Evolutionary conservation across 2,113 vertebrate genomes (phyloP).

Genomic region (Suricata suricatta): DNA sequence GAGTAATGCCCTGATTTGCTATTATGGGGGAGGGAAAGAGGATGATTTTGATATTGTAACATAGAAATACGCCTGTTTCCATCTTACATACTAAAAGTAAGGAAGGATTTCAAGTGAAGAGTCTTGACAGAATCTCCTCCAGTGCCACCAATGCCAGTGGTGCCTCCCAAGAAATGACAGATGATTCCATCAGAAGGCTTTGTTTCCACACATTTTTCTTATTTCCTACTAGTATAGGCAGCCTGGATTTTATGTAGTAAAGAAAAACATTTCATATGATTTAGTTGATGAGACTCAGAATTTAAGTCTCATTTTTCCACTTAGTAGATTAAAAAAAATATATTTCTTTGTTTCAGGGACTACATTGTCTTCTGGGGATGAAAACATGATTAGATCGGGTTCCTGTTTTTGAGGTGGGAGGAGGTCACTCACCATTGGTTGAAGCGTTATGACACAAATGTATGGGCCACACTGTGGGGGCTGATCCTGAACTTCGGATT

Average conservation of each 20-base stretch:
- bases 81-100: neutral
- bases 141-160: too few species aligned
- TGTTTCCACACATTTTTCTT: neutral
- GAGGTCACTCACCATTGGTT: neutral
- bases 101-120: neutral
- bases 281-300: neutral
- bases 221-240: fast-evolving
- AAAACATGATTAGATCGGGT: neutral
- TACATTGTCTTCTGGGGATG: neutral
- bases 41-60: neutral
- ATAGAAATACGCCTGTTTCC: neutral
- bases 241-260: neutral
- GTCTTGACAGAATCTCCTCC: too few species aligned
- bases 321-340: neutral
- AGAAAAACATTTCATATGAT: neutral
- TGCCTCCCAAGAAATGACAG: neutral
- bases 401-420: neutral
- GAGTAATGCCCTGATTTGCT: neutral
- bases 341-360: neutral
- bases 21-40: neutral
- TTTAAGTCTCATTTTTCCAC: neutral
- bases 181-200: too few species aligned
- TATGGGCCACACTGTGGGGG: fast-evolving
- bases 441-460: neutral
- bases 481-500: neutral